phyloP scores from a whole-genome alignment of 2,888 invertebrate species.

The Piscicola geometra region DNA sequence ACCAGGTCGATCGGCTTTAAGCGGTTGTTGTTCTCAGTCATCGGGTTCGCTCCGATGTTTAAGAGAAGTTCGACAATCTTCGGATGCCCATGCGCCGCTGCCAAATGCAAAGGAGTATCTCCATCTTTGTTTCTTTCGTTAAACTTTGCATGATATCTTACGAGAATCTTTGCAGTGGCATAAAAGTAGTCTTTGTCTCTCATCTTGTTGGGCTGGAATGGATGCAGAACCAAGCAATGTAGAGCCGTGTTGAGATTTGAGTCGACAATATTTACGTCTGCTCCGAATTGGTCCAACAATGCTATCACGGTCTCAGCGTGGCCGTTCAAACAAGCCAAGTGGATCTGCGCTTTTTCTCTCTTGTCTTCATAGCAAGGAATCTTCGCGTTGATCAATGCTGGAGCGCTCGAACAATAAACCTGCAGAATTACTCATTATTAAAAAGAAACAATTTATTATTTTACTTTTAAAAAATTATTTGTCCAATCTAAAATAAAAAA shows the following conservation, averaged over 20 bases:
- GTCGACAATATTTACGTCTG: slow-evolving; percentile 44
- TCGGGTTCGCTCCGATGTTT: slow-evolving; percentile 44
- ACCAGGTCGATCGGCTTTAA: slow-evolving; percentile 44
- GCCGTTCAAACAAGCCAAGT: slow-evolving; percentile 44
- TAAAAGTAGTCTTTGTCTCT: slow-evolving; percentile 45
- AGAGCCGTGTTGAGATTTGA: slow-evolving; percentile 45
- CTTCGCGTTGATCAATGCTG: slow-evolving; percentile 43
- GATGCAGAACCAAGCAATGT: slow-evolving; percentile 44
- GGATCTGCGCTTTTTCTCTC: slow-evolving; percentile 44
- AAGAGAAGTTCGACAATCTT: slow-evolving; percentile 44
- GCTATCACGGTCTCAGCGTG: slow-evolving; percentile 42
- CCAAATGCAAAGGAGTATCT: slow-evolving; percentile 44
- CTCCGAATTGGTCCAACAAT: slow-evolving; percentile 44
- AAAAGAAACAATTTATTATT: background rate
- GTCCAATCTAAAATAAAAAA: background rate
- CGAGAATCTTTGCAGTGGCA: slow-evolving; percentile 42
- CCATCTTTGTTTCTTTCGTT: slow-evolving; percentile 44
- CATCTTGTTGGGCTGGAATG: slow-evolving; percentile 43
- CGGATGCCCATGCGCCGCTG: slow-evolving; percentile 44
- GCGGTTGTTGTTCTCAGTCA: slow-evolving; percentile 43
- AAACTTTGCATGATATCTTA: slow-evolving; percentile 41
- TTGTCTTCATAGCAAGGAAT: slow-evolving; percentile 44
- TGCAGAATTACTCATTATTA: too few relatives aligned
- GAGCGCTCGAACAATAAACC: slow-evolving; percentile 42
- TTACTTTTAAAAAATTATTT: background rate